These are phyloP conservation scores for Platypus cylindrus DNA, from an alignment of 2,888 invertebrate species.

Conservation along the genomic window DNA sequence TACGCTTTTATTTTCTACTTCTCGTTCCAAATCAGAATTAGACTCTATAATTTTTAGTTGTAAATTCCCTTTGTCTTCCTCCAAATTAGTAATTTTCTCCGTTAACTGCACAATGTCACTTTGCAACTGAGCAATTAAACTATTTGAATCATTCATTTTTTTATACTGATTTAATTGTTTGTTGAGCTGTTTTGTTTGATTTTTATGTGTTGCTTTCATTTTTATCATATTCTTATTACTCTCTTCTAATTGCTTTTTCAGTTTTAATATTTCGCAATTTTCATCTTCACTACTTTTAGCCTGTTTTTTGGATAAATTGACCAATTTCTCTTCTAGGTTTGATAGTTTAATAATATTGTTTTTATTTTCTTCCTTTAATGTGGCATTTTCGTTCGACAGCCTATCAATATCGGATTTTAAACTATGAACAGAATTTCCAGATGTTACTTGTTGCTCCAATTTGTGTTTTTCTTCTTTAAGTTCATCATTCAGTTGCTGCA, in stretches of 20 bases:
- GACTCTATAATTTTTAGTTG: slow-evolving; percentile 74
- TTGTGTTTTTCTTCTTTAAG: slow-evolving; percentile 15
- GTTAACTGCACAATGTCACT: slow-evolving; percentile 50
- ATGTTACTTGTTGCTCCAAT: slow-evolving; percentile 8
- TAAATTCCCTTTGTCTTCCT: slow-evolving; percentile 81
- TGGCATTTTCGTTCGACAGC: not conserved
- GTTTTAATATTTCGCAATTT: slow-evolving; percentile 34
- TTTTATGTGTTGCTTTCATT: slow-evolving; percentile 56
- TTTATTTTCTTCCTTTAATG: slow-evolving; percentile 2
- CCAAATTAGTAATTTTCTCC: slow-evolving; percentile 65
- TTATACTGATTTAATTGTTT: slow-evolving; percentile 57
- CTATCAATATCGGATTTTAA: too few species aligned
- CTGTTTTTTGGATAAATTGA: too few species aligned
- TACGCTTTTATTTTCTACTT: slow-evolving; percentile 23
- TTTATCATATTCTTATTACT: slow-evolving; percentile 67
- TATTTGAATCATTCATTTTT: slow-evolving; percentile 54
- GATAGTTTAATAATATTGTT: slow-evolving; percentile 1
- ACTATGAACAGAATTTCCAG: not conserved
- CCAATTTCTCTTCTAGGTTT: slow-evolving; percentile 1
- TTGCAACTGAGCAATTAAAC: slow-evolving; percentile 51
- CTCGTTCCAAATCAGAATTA: slow-evolving; percentile 24
- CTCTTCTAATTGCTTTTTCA: slow-evolving; percentile 60
- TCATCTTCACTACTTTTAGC: slow-evolving; percentile 13
- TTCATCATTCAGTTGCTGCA: slow-evolving; percentile 19
- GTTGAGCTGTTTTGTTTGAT: slow-evolving; percentile 62